phyloP scores from a whole-genome alignment of 2,113 vertebrate species.

The Asarcornis scutulata region DNA sequence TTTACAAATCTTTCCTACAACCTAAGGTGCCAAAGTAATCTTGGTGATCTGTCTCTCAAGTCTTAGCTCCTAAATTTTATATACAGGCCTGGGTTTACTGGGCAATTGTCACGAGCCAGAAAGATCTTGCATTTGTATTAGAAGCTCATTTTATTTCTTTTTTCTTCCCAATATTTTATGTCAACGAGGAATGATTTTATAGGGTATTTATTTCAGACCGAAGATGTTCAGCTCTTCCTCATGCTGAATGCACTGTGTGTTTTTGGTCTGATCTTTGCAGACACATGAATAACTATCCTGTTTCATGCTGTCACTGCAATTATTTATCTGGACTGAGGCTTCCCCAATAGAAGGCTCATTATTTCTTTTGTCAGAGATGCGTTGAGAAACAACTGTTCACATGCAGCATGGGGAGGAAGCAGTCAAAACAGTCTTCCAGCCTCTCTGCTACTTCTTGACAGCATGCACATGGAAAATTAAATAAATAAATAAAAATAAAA shows the following conservation, averaged over 20 bases:
- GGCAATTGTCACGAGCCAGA: neutral
- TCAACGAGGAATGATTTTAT: neutral
- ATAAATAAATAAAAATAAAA: neutral
- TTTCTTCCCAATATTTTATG: neutral
- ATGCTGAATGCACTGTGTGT: conserved; percentile 26
- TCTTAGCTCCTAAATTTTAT: neutral
- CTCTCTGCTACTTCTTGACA: neutral
- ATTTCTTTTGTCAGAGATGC: conserved; percentile 53
- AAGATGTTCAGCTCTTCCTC: conserved; percentile 15
- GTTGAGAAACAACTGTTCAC: conserved; percentile 44
- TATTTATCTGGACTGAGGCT: conserved; percentile 42
- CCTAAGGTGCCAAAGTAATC: neutral
- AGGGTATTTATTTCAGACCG: neutral
- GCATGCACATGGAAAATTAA: neutral
- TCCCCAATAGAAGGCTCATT: conserved; percentile 55
- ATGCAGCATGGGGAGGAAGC: neutral
- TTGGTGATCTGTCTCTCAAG: neutral
- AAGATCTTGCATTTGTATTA: neutral
- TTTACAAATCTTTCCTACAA: conserved; percentile 44
- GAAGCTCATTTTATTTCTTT: neutral
- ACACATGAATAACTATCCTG: conserved; percentile 53
- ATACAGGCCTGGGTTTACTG: neutral
- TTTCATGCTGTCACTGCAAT: conserved; percentile 67
- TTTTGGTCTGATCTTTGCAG: conserved; percentile 52
- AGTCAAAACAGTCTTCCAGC: neutral